Base-by-base conservation (phyloP, 2,797 vertebrate genomes). In the Austrolebias charrua region DNA sequence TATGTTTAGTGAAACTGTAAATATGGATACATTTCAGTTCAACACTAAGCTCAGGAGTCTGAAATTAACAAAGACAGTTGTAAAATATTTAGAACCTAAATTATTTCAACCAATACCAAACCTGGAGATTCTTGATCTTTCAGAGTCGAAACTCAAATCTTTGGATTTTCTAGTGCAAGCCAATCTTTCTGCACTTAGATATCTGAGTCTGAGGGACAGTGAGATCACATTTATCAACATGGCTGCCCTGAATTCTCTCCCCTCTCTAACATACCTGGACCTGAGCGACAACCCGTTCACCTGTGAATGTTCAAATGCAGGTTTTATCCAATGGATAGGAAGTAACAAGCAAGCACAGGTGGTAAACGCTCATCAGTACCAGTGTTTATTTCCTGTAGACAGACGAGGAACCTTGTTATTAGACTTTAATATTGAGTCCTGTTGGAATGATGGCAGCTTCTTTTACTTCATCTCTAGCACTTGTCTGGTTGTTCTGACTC, bases 261-360 rank as follows among this genome's bases (percentile, higher is more conserved):
- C 49, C 1, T 52, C 75, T 3, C 52, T 86, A 1, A 77, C 11
- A 0, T 71, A 80, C 56, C 63, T 90, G 1, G 84, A 91, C 56
- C 43, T 91, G 40, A 0, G 4, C 4, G 57, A 50, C 1, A 91
- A 90, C 66, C 73, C 79, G 0, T 82, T 43, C 42, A 75, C 69
- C 0, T 91, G 85, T 57, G 85, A 89, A 48, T 91, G 89, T 51
- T 74, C 69, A 4, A 90, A 88, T 16, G 59, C 46, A 1, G 58
- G 68, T 16, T 89, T 91, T 10, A 70, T 79, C 13, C 5, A 76
- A 0, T 92, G 87, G 89, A 71, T 70, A n/a, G 51, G 60, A 43
- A 70, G n/a, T 1, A 79, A 53, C 62, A 79, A 46, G 16, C 63
- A 64, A 38, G 89, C 90, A 2, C 89, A 88, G 48, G 80, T 91